These are phyloP conservation scores for Meteorus sp. DNA, from an alignment of 1,140 invertebrate species.

Conservation along the genomic window DNA sequence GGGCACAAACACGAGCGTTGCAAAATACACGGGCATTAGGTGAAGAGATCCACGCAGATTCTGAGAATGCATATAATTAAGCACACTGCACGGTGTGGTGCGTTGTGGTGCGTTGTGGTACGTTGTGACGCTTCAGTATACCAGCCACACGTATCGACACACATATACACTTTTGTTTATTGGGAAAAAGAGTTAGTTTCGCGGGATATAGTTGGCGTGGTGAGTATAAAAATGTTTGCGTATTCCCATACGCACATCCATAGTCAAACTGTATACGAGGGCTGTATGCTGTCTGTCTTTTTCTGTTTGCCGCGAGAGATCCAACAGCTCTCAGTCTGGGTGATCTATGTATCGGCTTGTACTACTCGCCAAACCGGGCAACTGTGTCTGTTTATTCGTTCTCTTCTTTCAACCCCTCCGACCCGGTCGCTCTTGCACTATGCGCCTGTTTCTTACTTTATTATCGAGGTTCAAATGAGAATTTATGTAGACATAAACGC, in stretches of 20 bases:
- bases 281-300: constrained; percentile 8
- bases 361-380: constrained; percentile 38
- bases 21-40: constrained; percentile 41
- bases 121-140: constrained; percentile 18
- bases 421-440: too few species aligned
- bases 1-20: constrained; percentile 41
- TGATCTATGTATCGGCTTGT: constrained; percentile 48
- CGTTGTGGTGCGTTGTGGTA: background rate
- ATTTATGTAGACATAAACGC: constrained; percentile 56
- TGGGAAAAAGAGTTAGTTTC: constrained; percentile 24
- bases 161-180: background rate
- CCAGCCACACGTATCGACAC: constrained; percentile 24
- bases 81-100: constrained; percentile 25
- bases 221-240: too few species aligned
- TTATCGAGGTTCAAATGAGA: constrained; percentile 55
- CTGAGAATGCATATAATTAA: constrained; percentile 56
- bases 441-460: constrained; percentile 57
- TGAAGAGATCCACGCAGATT: constrained; percentile 46
- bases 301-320: constrained; percentile 7
- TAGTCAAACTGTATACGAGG: background rate
- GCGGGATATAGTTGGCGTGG: constrained; percentile 7
- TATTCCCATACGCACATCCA: background rate
- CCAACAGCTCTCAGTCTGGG: constrained; percentile 25
- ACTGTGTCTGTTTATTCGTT: constrained; percentile 42
- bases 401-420: too few species aligned